phyloP scores from a whole-genome alignment of 2,797 vertebrate species.

The Heteromormyrus szaboi region DNA sequence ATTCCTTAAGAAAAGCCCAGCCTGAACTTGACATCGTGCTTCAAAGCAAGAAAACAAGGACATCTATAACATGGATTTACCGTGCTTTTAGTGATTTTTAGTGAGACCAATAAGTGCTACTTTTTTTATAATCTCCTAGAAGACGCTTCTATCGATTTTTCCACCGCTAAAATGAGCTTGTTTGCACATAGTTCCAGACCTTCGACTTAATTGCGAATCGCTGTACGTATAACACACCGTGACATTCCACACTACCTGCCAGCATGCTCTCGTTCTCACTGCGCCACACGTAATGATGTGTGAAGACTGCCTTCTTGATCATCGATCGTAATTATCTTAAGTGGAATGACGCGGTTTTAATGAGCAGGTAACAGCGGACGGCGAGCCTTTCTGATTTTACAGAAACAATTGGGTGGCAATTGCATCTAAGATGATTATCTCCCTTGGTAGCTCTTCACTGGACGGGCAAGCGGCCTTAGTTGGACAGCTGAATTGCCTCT shows the following conservation, averaged over 20 bases:
- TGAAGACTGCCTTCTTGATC: not conserved
- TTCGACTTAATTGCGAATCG: not conserved
- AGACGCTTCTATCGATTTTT: not conserved
- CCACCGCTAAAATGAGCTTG: not conserved
- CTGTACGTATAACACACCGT: not conserved
- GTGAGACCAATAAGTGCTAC: not conserved
- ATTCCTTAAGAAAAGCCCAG: not conserved
- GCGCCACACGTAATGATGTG: not conserved
- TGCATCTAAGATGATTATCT: conserved; percentile 19
- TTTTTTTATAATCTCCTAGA: not conserved
- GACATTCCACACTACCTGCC: not conserved
- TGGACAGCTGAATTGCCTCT: conserved; percentile 14
- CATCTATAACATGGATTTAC: not conserved
- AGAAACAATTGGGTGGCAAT: not conserved
- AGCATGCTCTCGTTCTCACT: not conserved
- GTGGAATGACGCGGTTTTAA: not conserved
- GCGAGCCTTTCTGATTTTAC: not conserved
- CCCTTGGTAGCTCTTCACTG: not conserved
- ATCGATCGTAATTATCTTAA: not conserved
- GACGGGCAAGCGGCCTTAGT: not conserved
- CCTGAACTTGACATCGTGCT: not conserved
- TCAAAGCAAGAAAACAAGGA: not conserved
- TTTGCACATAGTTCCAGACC: not conserved
- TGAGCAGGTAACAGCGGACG: conserved; percentile 7
- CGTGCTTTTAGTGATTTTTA: not conserved